phyloP scores from a whole-genome alignment of 2,797 vertebrate genomes.

The Pantherophis alleghaniensis region DNA sequence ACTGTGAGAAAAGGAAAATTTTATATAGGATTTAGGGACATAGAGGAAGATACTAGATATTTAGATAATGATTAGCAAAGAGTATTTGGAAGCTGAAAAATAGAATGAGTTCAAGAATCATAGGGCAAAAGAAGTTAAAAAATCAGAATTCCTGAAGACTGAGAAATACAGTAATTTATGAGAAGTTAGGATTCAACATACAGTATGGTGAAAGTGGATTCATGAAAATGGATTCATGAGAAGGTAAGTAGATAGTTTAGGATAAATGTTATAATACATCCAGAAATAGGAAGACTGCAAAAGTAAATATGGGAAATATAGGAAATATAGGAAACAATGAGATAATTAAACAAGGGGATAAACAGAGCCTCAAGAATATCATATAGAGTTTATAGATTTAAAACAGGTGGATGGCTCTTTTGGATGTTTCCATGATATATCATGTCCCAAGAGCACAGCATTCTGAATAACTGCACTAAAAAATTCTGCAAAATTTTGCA shows the following conservation, averaged over 20 bases:
- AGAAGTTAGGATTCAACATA: neutral
- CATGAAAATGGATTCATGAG: too few relatives aligned
- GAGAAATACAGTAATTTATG: neutral
- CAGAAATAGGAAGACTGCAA: neutral
- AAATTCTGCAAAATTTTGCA: too few relatives aligned
- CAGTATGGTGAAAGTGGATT: too few relatives aligned
- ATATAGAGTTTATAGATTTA: neutral
- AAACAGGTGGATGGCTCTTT: too few relatives aligned
- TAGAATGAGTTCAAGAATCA: neutral
- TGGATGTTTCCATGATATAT: too few relatives aligned
- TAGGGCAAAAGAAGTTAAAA: neutral
- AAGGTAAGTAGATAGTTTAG: too few relatives aligned
- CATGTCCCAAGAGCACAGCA: too few relatives aligned
- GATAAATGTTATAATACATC: too few relatives aligned
- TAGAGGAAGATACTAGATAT: too few relatives aligned
- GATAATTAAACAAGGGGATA: neutral
- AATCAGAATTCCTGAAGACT: neutral
- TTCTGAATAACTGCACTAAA: too few relatives aligned
- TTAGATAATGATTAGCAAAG: neutral
- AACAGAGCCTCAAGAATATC: neutral
- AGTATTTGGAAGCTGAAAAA: neutral
- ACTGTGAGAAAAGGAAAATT: neutral
- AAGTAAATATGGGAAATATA: neutral
- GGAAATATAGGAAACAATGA: neutral
- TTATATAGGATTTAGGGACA: neutral